Base-by-base conservation (phyloP, 1,140 invertebrate species). In the Zaprionus taronus region DNA sequence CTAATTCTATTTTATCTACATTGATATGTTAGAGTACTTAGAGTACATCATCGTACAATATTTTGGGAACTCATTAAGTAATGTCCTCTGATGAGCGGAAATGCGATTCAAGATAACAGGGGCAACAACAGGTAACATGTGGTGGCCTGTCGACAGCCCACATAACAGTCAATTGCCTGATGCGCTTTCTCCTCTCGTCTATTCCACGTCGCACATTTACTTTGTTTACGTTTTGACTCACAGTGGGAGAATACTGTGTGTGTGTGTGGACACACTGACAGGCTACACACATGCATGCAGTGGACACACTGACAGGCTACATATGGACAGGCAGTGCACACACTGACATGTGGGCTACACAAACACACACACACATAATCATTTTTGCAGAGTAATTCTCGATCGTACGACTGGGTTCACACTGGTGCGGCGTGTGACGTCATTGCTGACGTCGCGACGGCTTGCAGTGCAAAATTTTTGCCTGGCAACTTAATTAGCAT, bases 151-250 rank as follows among this genome's bases (percentile, higher is more conserved):
- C 31, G 31, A 2, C 55, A 44, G 5, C 5, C n/a, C 5, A 15
- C 15, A 41, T n/a, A 41, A 15, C 72, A 64, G 20, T 34, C 55
- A 64, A 72, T 61, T 60, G n/a, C 20, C 61, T 55, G 31, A 72
- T 47, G 73, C 56, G 26, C 28, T 65, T 66, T 71, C 60, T 64
- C 44, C n/a, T 20, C 6, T 15, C 4, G 22, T 51, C 11, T 60
- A 12, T 58, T 41, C n/a, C 34, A n/a, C 28, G 15, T 62, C 31
- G 9, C 34, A 22, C 57, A 36, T 28, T 38, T 41, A 47, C 24
- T 69, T 76, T 76, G 73, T 76, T 76, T 76, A 76, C 68, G 44
- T 72, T 76, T 49, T 72, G 61, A 72, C 24, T 72, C 61, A 47
- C 66, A 56, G 28, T 31, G 28, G 7, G 9, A 3, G n/a, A 34